Base-by-base conservation (phyloP, 2,888 invertebrate genomes). In the Tigriopus californicus region DNA sequence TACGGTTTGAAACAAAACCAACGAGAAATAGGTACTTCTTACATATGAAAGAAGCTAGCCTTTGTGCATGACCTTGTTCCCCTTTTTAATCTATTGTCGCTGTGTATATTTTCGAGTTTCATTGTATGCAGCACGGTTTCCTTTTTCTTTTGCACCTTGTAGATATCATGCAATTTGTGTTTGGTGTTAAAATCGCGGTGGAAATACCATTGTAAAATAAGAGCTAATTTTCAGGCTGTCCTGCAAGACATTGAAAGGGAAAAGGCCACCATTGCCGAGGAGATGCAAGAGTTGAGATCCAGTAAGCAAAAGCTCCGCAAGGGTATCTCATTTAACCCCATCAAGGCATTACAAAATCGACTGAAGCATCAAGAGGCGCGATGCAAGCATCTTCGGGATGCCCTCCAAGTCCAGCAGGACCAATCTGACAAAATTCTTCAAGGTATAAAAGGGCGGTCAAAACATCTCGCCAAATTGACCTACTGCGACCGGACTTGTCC, bases 181-280 rank as follows among this genome's bases (percentile, higher is more conserved):
- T 33, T 33, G 33, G 33, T 8, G 33, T 33, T 33, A 33, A 33
- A 33, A 8, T 33, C 33, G 3, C 33, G 33, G 33, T 3, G 3
- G 8, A 33, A 33, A 8, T 6, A 6, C 13, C 22, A n/a, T 8
- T 52, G 46, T 46, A 46, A 18, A 46, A 5, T 46, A 20, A 18
- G 15, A 18, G 3, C 8, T 8, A 25, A 15, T 15, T 4, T 52
- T 20, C 22, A 52, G 52, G 33, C 52, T 6, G 33, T 52, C 25
- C 25, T 52, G 15, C 52, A 33, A 24, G 52, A 52, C 52, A 52
- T 52, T 33, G 22, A 24, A 20, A 52, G 33, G 10, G 52, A 52
- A 52, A 52, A 52, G 24, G 33, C 22, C 33, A 25, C 18, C 18
- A 52, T 52, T 52, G 22, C 25, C 11, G 33, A 52, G 24, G 52